Evolutionary conservation across 2,797 vertebrate species (phyloP), one percentile per base, ranked within the genome.

Genomic region (Megaceryle alcyon): DNA sequence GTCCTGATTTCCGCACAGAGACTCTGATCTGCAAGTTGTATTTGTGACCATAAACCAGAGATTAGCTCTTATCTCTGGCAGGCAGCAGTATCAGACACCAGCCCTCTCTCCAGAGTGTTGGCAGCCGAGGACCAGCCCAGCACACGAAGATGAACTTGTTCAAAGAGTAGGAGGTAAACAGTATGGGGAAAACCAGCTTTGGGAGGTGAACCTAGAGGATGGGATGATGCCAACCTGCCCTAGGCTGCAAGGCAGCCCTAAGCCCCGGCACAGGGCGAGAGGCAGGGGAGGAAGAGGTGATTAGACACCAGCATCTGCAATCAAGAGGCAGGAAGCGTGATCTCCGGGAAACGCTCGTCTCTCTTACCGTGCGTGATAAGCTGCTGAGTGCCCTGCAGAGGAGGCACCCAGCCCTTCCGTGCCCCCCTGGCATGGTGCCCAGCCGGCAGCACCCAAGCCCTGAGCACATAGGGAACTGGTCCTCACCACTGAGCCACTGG

Each of bases 21-120:
- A 65, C 87, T 92, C 92, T 94, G 95, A 96, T 96, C 94, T 91
- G 87, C 80, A 14, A 66, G 83, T 84, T 79, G 82, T 95, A 77
- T 79, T 90, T 4, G 5, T 0, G 51, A 82, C 90, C 94, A 88
- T 96, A 94, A 95, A 94, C 12, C 85, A 94, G 70, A 94, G 96
- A 96, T 96, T 88, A 97, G 70, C 65, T 93, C 94, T 97, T 97
- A 96, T 97, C 94, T 96, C 85, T 77, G 95, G 83, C 92, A 94
- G 35, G 90, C 95, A 95, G 90, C 85, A 94, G 6, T 7, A 59
- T 43, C 65, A 85, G 82, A 80, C 85, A 94, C 85, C 94, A 92
- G 80, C 77, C 82, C 91, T 88, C 1, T 2, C 64, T 86, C 33
- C 76, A 29, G 44, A 82, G 69, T 15, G 1, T 18, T 92, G 79